These are phyloP conservation scores for Eurystomus glaucurus DNA, from an alignment of 2,797 vertebrate genomes.

Conservation along the genomic window DNA sequence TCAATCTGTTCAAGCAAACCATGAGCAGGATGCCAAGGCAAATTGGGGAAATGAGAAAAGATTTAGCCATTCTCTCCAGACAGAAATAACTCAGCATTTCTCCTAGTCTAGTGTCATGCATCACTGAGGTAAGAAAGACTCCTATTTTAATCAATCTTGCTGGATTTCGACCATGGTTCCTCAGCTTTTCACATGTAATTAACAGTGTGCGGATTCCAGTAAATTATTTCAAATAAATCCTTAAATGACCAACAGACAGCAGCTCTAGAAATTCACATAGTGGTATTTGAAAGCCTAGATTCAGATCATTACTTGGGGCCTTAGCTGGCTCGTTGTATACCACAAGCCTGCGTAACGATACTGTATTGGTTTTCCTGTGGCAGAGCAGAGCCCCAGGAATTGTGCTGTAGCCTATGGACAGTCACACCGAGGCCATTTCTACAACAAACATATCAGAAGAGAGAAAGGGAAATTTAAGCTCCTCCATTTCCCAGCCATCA, in stretches of 20 bases:
- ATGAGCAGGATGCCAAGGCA: not conserved
- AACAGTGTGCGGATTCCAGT: not conserved
- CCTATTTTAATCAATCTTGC: not conserved
- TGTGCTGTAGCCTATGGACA: not conserved
- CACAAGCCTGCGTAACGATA: accelerated
- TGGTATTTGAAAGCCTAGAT: not conserved
- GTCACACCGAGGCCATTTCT: not conserved
- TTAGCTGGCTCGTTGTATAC: not conserved
- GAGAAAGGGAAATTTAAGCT: not conserved
- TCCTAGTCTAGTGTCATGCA: not conserved
- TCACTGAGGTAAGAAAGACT: not conserved
- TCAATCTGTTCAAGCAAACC: not conserved
- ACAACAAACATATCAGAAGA: not conserved
- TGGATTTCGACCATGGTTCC: accelerated
- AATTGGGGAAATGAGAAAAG: not conserved
- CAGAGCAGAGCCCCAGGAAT: not conserved
- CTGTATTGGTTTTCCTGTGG: not conserved
- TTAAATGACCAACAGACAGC: not conserved
- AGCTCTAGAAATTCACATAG: not conserved
- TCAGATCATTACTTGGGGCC: not conserved
- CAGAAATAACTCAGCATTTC: not conserved
- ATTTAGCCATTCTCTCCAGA: not conserved
- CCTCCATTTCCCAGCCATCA: not conserved
- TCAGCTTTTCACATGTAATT: not conserved
- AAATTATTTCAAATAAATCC: not conserved